These are phyloP conservation scores for Luehdorfia chinensis DNA, from an alignment of 1,140 invertebrate species.

Conservation along the genomic window DNA sequence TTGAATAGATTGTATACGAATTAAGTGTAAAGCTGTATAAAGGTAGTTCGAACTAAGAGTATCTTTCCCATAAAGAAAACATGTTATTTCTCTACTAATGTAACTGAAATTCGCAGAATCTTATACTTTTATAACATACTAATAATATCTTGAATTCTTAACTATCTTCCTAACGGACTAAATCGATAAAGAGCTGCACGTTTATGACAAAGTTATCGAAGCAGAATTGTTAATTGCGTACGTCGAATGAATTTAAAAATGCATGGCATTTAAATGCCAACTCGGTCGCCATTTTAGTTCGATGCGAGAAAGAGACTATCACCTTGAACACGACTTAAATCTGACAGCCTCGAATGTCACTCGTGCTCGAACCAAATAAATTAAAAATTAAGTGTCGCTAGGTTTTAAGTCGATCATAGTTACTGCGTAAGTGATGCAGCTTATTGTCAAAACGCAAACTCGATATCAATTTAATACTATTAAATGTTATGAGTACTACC, in stretches of 20 bases:
- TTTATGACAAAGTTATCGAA: conserved; percentile 70
- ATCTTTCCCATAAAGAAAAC: conserved; percentile 42
- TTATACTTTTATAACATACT: conserved; percentile 48
- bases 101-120: conserved; percentile 45
- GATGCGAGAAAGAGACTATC: conserved; percentile 64
- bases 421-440: neutral
- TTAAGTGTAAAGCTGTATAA: conserved; percentile 6
- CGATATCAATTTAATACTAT: neutral
- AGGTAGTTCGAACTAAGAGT: conserved; percentile 31
- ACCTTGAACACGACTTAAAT: conserved; percentile 73
- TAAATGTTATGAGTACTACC: no score
- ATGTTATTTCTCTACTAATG: conserved; percentile 39
- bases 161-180: conserved; percentile 51
- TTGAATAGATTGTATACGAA: no score
- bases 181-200: conserved; percentile 37
- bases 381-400: conserved; percentile 46
- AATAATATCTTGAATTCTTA: conserved; percentile 50
- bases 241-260: conserved; percentile 71
- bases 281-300: conserved; percentile 65
- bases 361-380: conserved; percentile 60
- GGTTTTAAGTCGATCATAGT: conserved; percentile 34
- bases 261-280: conserved; percentile 75
- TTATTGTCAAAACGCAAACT: neutral
- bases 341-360: conserved; percentile 72
- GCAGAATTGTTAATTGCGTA: conserved; percentile 68